Percentiles rank a stretch among this genome's conserved stretches.
phyloP scores from a whole-genome alignment of 2,113 vertebrate genomes.

The Toxotes chatareus region DNA sequence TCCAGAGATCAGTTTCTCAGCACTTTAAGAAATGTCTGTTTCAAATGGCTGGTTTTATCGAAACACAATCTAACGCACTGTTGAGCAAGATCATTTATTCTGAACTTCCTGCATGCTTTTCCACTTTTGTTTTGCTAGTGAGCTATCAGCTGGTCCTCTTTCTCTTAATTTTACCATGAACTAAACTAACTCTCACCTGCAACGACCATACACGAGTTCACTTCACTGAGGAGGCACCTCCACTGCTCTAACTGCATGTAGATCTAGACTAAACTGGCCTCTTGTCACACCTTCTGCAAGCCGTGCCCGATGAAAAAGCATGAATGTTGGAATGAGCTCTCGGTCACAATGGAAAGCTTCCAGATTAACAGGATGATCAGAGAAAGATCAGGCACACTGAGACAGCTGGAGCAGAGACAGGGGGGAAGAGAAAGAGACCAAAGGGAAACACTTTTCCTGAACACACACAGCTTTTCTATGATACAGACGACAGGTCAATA shows the following conservation, averaged over 20 bases:
- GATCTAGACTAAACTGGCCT: conserved; percentile 2
- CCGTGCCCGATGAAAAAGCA: conserved; percentile 8
- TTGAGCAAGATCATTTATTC: conserved; percentile 14
- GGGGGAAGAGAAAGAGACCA: conserved; percentile 15
- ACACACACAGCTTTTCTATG: conserved; percentile 10
- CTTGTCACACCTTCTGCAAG: conserved; percentile 18
- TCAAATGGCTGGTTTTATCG: conserved; percentile 8
- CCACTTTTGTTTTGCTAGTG: not conserved
- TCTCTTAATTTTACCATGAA: not conserved
- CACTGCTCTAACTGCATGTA: not conserved
- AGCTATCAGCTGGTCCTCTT: not conserved
- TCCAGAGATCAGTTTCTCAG: conserved; percentile 19
- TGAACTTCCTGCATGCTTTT: not conserved
- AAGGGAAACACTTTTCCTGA: conserved; percentile 12
- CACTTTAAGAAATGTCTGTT: not conserved
- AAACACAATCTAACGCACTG: conserved; percentile 14
- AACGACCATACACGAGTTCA: not conserved
- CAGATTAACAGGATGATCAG: conserved; percentile 46
- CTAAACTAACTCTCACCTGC: not conserved
- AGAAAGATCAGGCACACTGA: conserved; percentile 28
- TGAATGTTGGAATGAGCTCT: not conserved
- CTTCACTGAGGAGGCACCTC: not conserved
- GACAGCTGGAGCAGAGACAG: conserved; percentile 28
- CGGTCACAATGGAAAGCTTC: conserved; percentile 25
- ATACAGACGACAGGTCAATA: not conserved